Percentiles rank a stretch among this genome's conserved stretches.
Evolutionary conservation across 92 coral and sea anemone species (phyloP).

Genomic region (Hydrozoanthus gracilis): DNA sequence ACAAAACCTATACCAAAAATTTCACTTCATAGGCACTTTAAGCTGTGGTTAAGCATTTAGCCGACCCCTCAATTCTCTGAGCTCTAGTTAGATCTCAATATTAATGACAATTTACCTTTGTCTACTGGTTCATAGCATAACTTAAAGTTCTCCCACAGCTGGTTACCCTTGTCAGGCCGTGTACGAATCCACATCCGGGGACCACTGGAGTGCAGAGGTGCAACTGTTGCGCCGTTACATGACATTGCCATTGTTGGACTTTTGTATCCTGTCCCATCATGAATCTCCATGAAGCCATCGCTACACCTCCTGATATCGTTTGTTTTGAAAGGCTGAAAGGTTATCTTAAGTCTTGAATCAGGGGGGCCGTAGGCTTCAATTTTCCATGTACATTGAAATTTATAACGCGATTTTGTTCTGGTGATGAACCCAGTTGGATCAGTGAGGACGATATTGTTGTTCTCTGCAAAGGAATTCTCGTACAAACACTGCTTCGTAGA

Average conservation of each 20-base stretch:
- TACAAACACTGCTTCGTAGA: slow-evolving; percentile 18
- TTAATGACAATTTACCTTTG: background rate
- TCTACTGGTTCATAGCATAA: slow-evolving; percentile 31
- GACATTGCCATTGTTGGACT: slow-evolving; percentile 3
- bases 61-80: too few species aligned
- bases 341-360: slow-evolving; percentile 2
- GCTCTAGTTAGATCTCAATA: too few species aligned
- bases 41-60: too few species aligned
- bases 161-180: slow-evolving; percentile 25
- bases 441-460: slow-evolving; percentile 25
- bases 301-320: background rate
- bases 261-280: slow-evolving; percentile 33
- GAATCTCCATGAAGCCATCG: slow-evolving; percentile 25
- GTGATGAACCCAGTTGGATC: slow-evolving; percentile 36
- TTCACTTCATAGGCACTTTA: too few species aligned
- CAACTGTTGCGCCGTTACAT: slow-evolving; percentile 24
- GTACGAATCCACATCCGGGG: slow-evolving; percentile 40
- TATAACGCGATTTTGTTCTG: background rate
- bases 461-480: slow-evolving; percentile 32
- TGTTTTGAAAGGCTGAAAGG: slow-evolving; percentile 10
- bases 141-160: slow-evolving; percentile 23
- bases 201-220: slow-evolving; percentile 22
- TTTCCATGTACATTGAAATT: slow-evolving; percentile 34
- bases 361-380: slow-evolving; percentile 2
- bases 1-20: too few species aligned